These are phyloP conservation scores for Drosophila equinoxialis DNA, from an alignment of 1,140 invertebrate species.

Conservation along the genomic window DNA sequence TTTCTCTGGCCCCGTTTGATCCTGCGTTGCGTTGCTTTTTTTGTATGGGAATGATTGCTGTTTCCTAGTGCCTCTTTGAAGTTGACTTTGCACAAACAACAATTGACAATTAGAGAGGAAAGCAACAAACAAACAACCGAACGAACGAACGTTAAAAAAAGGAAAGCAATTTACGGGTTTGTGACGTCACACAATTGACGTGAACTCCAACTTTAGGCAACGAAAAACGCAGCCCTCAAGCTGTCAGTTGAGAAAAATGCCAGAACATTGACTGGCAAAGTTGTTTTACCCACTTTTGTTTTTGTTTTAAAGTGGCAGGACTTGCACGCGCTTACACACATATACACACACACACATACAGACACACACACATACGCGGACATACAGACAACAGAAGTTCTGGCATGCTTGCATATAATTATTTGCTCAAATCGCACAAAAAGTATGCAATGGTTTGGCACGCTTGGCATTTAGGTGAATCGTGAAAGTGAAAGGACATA, in stretches of 20 bases:
- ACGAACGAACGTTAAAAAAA: not conserved
- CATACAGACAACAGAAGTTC: slow-evolving; percentile 6
- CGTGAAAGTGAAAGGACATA: not conserved
- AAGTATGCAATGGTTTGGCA: slow-evolving; percentile 53
- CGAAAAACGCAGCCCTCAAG: not conserved
- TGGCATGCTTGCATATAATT: slow-evolving; percentile 56
- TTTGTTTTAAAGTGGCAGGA: slow-evolving; percentile 22
- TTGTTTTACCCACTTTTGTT: slow-evolving; percentile 5
- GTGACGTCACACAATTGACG: slow-evolving; percentile 8
- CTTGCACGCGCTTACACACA: slow-evolving; percentile 3
- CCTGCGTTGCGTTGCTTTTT: not conserved
- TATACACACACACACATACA: slow-evolving; percentile 3
- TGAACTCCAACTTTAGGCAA: not conserved
- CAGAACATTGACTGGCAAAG: slow-evolving; percentile 21
- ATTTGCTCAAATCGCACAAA: slow-evolving; percentile 68
- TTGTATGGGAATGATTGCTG: slow-evolving; percentile 28
- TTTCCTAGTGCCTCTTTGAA: slow-evolving; percentile 33
- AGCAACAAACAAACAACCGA: not conserved
- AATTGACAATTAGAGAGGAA: slow-evolving; percentile 10
- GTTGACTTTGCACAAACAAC: slow-evolving; percentile 15
- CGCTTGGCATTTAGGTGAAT: slow-evolving; percentile 19
- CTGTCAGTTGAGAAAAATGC: slow-evolving; percentile 20
- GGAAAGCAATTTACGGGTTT: slow-evolving; percentile 2
- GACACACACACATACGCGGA: not conserved
- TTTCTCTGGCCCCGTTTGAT: too few species aligned